Percentiles rank a stretch among this genome's conserved stretches.
These are phyloP conservation scores for Adela reaumurella DNA, from an alignment of 2,888 invertebrate genomes.

Conservation along the genomic window DNA sequence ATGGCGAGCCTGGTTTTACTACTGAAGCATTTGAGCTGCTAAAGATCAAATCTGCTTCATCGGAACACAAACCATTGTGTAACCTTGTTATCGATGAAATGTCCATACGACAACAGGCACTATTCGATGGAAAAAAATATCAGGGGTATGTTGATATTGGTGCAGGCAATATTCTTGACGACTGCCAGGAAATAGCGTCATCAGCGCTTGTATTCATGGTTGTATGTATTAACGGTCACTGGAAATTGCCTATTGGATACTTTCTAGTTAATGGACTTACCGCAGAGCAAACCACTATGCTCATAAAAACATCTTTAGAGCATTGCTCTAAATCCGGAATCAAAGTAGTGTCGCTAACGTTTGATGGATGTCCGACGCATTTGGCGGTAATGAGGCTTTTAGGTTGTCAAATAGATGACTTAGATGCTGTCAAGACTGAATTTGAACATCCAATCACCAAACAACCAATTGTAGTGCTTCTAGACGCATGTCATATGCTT, in stretches of 20 bases:
- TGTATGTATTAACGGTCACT: neutral
- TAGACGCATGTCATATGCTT: neutral
- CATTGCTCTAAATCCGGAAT: neutral
- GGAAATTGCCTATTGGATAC: slow-evolving; percentile 2
- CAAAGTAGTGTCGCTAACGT: neutral
- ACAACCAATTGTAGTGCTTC: neutral
- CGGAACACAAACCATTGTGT: no score
- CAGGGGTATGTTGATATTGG: no score
- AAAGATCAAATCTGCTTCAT: no score
- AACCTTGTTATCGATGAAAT: no score
- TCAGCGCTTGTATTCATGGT: slow-evolving; percentile 2
- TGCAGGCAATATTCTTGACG: no score
- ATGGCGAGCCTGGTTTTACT: no score
- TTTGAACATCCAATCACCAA: neutral
- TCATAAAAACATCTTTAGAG: neutral
- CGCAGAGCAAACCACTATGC: neutral
- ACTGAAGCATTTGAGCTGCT: no score
- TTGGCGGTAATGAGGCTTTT: neutral
- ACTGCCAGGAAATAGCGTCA: no score
- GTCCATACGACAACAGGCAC: no score
- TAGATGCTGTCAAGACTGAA: neutral
- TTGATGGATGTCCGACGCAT: slow-evolving; percentile 3
- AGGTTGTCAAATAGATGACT: neutral
- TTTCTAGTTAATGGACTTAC: slow-evolving; percentile 1
- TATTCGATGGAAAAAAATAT: no score